Evolutionary conservation across 2,797 vertebrate species (phyloP), one percentile per base, ranked within the genome.

Genomic region (Anguilla marmorata): DNA sequence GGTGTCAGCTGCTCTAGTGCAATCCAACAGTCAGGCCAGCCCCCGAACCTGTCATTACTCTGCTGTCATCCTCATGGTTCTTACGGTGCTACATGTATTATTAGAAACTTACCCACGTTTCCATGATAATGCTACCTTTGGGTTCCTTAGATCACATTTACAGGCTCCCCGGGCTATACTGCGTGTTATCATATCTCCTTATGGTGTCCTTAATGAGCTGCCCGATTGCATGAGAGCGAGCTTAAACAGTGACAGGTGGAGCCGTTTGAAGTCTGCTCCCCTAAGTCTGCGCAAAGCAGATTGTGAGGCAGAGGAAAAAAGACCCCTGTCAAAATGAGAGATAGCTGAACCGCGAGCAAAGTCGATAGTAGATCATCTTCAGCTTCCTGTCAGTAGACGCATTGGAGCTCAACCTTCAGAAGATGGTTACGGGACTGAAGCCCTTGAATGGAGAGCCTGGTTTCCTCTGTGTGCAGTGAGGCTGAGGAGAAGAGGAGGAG

Each of bases 261-360:
- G 79, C 79, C 12, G 41, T 82, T 82, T 82, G 79, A 82, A 82
- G 79, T 82, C 76, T 21, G 76, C 76, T 45, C 41, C 24, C 41
- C 11, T 82, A 82, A 50, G 79, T n/a, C 79, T 45, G 21, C 4
- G 8, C 24, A n/a, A 27, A 82, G 45, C 41, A 82, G 79, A 82
- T 82, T 82, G 41, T 82, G 45, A 41, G n/a, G 79, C 3, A 6
- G 41, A n/a, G 21, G 1, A 50, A 82, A 14, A n/a, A 50, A n/a
- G 72, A 5, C 7, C 21, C 45, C 79, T 8, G 11, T 33, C 41
- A 7, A 50, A 50, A n/a, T 82, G 45, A 82, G 5, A 8, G 45
- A 50, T 82, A 74, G 69, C 69, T 74, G 69, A 74, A 74, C 21
- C 8, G 14, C 2, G 0, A n/a, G 79, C 8, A 50, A 48, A 48